These are phyloP conservation scores for Trilocha varians DNA, from an alignment of 2,888 invertebrate genomes.

Conservation along the genomic window DNA sequence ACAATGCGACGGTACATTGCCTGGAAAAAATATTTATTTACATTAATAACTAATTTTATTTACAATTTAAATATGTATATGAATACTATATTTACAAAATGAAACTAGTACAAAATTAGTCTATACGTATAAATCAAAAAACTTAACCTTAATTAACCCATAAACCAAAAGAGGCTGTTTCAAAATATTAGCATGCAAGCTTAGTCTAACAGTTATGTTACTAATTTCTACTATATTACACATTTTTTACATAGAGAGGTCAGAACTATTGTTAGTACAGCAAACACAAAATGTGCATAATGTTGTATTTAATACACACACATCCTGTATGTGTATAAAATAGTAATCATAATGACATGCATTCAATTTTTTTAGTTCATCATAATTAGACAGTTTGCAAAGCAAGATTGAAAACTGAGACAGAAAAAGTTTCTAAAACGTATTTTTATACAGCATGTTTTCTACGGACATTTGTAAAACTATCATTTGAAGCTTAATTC, in stretches of 20 bases:
- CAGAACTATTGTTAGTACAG: slow-evolving; percentile 1
- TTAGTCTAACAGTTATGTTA: slow-evolving; percentile 9
- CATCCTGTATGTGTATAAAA: too few species aligned
- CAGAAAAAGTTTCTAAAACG: too few species aligned
- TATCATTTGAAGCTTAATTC: too few species aligned
- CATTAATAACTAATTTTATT: background rate
- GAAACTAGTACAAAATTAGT: background rate
- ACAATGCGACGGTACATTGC: slow-evolving; percentile 89
- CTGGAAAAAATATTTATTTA: slow-evolving; percentile 58
- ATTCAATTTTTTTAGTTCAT: too few species aligned
- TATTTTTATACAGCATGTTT: too few species aligned
- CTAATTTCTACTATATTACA: background rate
- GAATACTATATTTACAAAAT: background rate
- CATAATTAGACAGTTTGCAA: too few species aligned
- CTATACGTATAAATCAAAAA: background rate
- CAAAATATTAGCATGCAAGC: slow-evolving; percentile 58
- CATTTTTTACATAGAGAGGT: background rate
- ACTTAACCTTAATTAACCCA: slow-evolving; percentile 14
- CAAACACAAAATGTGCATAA: slow-evolving; percentile 4
- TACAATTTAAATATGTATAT: background rate
- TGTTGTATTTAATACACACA: too few species aligned
- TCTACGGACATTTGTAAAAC: too few species aligned
- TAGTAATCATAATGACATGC: too few species aligned
- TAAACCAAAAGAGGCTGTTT: slow-evolving; percentile 73
- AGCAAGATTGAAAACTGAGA: too few species aligned